Evolutionary conservation across 2,113 vertebrate genomes (phyloP).

Genomic region (Pyxicephalus adspersus): DNA sequence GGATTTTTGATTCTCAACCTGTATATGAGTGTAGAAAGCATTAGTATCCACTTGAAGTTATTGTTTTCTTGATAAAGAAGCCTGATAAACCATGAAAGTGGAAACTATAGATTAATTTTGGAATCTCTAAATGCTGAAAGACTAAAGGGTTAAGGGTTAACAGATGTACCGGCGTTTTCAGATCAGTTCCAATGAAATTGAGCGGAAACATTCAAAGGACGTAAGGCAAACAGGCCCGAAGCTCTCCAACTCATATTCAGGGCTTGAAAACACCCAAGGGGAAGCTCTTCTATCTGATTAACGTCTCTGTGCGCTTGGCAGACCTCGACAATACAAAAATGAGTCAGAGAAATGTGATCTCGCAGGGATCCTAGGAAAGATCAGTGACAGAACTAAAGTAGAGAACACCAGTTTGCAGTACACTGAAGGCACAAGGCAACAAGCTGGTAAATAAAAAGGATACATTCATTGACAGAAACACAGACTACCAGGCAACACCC

Average conservation of each 20-base stretch:
- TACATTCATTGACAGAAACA: background rate
- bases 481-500: background rate
- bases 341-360: constrained; percentile 48
- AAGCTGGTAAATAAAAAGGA: background rate
- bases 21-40: no score
- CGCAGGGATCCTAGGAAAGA: constrained; percentile 24
- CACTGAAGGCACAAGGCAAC: background rate
- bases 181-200: constrained; percentile 55
- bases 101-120: background rate
- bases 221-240: constrained; percentile 39
- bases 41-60: no score
- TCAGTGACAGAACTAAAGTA: constrained; percentile 21
- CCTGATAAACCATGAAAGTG: background rate
- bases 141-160: constrained; percentile 23
- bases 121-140: background rate
- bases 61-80: no score
- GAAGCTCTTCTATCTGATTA: constrained; percentile 52
- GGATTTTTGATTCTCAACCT: no score
- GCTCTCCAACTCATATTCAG: constrained; percentile 38
- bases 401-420: constrained; percentile 10
- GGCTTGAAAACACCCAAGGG: constrained; percentile 43
- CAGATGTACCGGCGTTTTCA: constrained; percentile 28
- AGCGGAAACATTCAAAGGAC: constrained; percentile 47
- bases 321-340: constrained; percentile 48
- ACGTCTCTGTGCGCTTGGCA: constrained; percentile 46